Base-by-base conservation (phyloP, 2,113 vertebrate genomes). In the Paramisgurnus dabryanus region DNA sequence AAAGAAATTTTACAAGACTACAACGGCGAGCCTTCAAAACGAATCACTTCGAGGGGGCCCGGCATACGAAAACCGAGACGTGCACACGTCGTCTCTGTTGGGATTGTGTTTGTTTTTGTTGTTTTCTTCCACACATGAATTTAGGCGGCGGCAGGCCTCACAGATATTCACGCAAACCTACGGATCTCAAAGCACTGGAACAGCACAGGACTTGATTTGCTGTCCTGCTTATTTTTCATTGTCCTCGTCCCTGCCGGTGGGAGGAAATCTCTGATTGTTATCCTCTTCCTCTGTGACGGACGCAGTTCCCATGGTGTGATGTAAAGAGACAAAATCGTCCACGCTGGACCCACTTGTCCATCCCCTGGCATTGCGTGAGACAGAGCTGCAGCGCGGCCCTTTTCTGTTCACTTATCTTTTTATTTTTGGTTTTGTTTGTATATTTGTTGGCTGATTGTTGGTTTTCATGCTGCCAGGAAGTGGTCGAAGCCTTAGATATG, bases 181-280 rank as follows among this genome's bases (percentile, higher is more conserved):
- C 47, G 83, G 79, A 84, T 81, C 79, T 76, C 53, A 17, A 69
- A 85, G 72, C 83, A 84, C 88, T 87, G 81, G 60, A 84, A 84
- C 79, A 78, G 79, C 79, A 72, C 71, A 68, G 77, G 84, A 91
- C 88, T 94, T 91, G 85, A 88, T 91, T 91, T 92, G 83, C 90
- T 93, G 90, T 91, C 86, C 13, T 65, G 17, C 64, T 78, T 74
- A 85, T 85, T 83, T 1, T 2, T 73, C 0, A 72, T 45, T 43
- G 4, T 7, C 10, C 68, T 70, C 6, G 53, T 39, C 75, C 4
- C 83, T 50, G 10, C 39, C 61, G 64, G 45, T 82, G 75, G 43
- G 67, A 84, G 81, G 78, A 82, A 73, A n/a, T 65, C 66, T 78
- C 39, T 79, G 50, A 0, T 47, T 71, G 60, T 58, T 7, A 13